Evolutionary conservation across 2,797 vertebrate genomes (phyloP), one percentile per base, ranked within the genome.

Genomic region (Rhinoraja longicauda): DNA sequence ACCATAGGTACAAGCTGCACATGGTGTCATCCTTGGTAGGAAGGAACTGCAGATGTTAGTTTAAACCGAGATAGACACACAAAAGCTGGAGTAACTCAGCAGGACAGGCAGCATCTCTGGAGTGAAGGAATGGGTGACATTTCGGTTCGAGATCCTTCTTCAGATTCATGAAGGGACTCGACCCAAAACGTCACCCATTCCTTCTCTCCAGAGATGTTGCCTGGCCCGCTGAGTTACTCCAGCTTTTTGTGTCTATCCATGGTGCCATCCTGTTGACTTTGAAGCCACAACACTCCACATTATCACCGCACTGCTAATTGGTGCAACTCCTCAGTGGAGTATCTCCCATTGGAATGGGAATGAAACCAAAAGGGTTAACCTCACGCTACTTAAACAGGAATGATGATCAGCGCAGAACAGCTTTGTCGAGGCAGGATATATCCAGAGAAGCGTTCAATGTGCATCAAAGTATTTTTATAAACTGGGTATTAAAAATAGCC

Each of bases 401-500:
- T 67, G 15, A 21, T 24, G 62, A 4, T 88, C 62, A 24, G 64
- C 8, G 21, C 84, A 64, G n/a, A 36, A 88, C 17, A 62, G n/a
- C 84, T 88, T 67, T 88, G 59, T 17, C 59, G 24, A 88, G 19
- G 15, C 84, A 77, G 13, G 26, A n/a, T n/a, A 76, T 32, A 76
- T 2, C 57, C 59, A 64, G 29, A 32, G 5, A 13, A 19, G 29
- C n/a, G 19, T 67, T 67, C 84, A 73, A 70, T 70, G 45, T 24
- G 64, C 12, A 57, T 29, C 70, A 57, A 39, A 57, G 26, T 75
- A 73, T 45, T 92, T 53, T 75, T 53, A n/a, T 57, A 92, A 92
- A 92, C 19, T 92, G 45, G 90, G 90, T 39, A 75, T 92, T 88
- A 67, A 75, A 92, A 92, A 45, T 57, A 75, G 90, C 70, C 70